Conservation (phyloP, 2,888 invertebrate genomes). For the Augiades crinisus region DNA sequence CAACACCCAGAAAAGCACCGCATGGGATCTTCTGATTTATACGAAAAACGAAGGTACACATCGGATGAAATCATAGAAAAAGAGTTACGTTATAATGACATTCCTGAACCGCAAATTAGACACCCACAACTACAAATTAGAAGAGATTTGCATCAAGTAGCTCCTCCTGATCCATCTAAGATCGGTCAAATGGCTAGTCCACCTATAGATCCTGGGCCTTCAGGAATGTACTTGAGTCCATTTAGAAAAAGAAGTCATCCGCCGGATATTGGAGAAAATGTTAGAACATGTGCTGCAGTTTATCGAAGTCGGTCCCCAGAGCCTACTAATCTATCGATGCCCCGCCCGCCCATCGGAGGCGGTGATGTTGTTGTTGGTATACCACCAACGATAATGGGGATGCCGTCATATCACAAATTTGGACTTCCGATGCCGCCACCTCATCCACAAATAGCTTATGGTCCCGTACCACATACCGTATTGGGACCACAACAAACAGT, state of each 20-base stretch:
- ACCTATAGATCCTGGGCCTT: slow-evolving; percentile 69
- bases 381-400: slow-evolving; percentile 64
- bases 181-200: slow-evolving; percentile 66
- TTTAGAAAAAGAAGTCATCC: slow-evolving; percentile 82
- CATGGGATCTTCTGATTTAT: slow-evolving; percentile 56
- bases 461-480: slow-evolving; percentile 60
- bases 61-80: slow-evolving; percentile 73
- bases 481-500: slow-evolving; percentile 75
- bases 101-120: slow-evolving; percentile 67
- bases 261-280: slow-evolving; percentile 70
- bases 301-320: slow-evolving; percentile 73
- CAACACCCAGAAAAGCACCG: slow-evolving; percentile 78
- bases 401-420: slow-evolving; percentile 75
- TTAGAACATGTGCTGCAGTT: slow-evolving; percentile 63
- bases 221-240: slow-evolving; percentile 72
- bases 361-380: slow-evolving; percentile 64
- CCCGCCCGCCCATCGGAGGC: slow-evolving; percentile 56
- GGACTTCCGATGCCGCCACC: slow-evolving; percentile 72
- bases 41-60: slow-evolving; percentile 69
- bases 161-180: slow-evolving; percentile 64
- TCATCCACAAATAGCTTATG: slow-evolving; percentile 67
- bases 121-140: slow-evolving; percentile 87
- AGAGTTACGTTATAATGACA: slow-evolving; percentile 73
- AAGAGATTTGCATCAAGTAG: slow-evolving; percentile 85
- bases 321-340: slow-evolving; percentile 74